These are phyloP conservation scores for Sitobion miscanthi DNA, from an alignment of 1,140 invertebrate species.

Conservation along the genomic window DNA sequence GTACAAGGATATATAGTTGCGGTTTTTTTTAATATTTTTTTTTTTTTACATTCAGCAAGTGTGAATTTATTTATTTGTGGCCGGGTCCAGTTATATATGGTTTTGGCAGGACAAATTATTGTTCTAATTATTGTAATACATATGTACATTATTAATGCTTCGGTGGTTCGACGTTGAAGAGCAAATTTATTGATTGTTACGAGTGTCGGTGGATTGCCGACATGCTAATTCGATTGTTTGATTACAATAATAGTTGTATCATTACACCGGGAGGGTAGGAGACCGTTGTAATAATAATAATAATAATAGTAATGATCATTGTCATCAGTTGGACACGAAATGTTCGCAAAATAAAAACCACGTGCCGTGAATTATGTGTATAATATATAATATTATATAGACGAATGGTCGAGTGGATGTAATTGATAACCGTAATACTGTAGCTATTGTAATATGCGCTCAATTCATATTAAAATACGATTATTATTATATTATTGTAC, in stretches of 20 bases:
- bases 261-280: neutral
- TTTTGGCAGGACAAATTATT: conserved; percentile 53
- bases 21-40: conserved; percentile 29
- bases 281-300: neutral
- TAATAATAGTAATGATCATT: neutral
- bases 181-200: conserved; percentile 43
- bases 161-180: conserved; percentile 14
- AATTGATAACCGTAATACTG: neutral
- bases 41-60: neutral
- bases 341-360: neutral
- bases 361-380: neutral
- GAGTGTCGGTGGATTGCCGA: neutral
- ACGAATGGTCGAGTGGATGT: too few species aligned
- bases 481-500: neutral
- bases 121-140: conserved; percentile 47
- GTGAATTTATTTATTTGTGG: conserved; percentile 23
- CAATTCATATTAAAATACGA: neutral
- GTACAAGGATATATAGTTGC: neutral
- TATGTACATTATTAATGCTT: conserved; percentile 26
- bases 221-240: conserved; percentile 54
- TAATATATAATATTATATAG: neutral
- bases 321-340: neutral
- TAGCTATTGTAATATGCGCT: neutral
- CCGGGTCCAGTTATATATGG: neutral
- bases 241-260: conserved; percentile 14